These are phyloP conservation scores for Scolanthus callimorphus DNA, from an alignment of 92 coral and sea anemone species.

Conservation along the genomic window DNA sequence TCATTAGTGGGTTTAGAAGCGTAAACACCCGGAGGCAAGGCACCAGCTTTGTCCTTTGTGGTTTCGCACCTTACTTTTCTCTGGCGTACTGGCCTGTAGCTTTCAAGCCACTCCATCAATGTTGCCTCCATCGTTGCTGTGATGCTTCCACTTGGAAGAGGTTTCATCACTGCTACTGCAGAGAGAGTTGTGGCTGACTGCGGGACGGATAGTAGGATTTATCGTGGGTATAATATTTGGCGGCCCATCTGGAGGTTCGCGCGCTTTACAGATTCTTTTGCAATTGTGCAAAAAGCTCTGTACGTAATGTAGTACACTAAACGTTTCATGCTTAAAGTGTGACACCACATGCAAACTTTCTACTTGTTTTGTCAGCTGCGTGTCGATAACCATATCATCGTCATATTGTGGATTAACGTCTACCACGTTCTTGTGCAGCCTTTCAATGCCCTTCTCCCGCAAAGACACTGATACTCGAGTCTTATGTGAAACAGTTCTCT, in stretches of 20 bases:
- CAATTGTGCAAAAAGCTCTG: slow-evolving; percentile 51
- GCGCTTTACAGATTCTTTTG: slow-evolving; percentile 60
- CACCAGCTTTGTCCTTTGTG: slow-evolving; percentile 49
- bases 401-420: slow-evolving; percentile 26
- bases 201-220: slow-evolving; percentile 45
- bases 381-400: slow-evolving; percentile 22
- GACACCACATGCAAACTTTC: slow-evolving; percentile 67
- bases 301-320: slow-evolving; percentile 61
- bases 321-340: slow-evolving; percentile 65
- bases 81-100: slow-evolving; percentile 52
- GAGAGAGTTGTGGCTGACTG: slow-evolving; percentile 41
- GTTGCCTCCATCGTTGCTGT: slow-evolving; percentile 27
- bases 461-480: too few species aligned
- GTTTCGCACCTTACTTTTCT: slow-evolving; percentile 55
- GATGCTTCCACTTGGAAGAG: too few species aligned
- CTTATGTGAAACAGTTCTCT: slow-evolving; percentile 34
- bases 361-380: slow-evolving; percentile 53
- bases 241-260: slow-evolving; percentile 51
- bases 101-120: slow-evolving; percentile 38
- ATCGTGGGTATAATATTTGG: slow-evolving; percentile 34
- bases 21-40: slow-evolving; percentile 53
- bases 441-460: slow-evolving; percentile 5
- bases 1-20: too few species aligned
- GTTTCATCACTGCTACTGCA: slow-evolving; percentile 22
- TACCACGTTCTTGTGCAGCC: slow-evolving; percentile 6